A percentile compares a stretch with the other conserved stretches of the same genome.
phyloP scores from a whole-genome alignment of 2,888 invertebrate genomes.

The Podotricha telesiphe region DNA sequence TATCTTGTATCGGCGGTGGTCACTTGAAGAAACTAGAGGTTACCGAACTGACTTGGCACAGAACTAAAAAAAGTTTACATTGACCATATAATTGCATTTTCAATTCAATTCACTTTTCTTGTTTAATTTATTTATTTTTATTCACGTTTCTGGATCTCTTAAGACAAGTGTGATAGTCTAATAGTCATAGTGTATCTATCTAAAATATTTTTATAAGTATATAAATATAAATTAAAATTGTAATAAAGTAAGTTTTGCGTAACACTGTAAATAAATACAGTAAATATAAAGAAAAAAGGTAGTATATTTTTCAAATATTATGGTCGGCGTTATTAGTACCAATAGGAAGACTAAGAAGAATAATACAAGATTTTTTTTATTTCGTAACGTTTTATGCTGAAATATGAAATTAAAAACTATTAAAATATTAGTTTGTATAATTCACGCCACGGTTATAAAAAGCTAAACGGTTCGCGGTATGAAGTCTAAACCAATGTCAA shows the following conservation, averaged over 20 bases:
- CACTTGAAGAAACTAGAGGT: background rate
- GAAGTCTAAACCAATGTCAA: conserved; percentile 62
- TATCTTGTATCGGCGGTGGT: conserved; percentile 1
- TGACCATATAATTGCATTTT: background rate
- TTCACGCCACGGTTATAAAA: conserved; percentile 24
- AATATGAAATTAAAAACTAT: background rate
- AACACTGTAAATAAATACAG: background rate
- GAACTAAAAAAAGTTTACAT: background rate
- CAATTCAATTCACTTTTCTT: background rate
- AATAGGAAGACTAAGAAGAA: background rate
- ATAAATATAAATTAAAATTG: no score
- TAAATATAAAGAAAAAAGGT: background rate
- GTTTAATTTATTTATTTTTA: background rate
- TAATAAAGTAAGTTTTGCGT: background rate
- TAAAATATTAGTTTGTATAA: conserved; percentile 1
- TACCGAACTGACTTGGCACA: conserved; percentile 10
- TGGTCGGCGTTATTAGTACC: no score
- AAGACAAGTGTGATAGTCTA: background rate
- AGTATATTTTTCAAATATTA: background rate
- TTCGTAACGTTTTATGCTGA: background rate
- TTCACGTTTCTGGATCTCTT: background rate
- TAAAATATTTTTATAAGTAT: no score
- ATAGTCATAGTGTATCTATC: background rate
- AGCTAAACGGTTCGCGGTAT: conserved; percentile 39
- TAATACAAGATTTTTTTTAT: background rate